Evolutionary conservation across 1,140 invertebrate genomes (phyloP).

Genomic region (Diorhabda sublineata): DNA sequence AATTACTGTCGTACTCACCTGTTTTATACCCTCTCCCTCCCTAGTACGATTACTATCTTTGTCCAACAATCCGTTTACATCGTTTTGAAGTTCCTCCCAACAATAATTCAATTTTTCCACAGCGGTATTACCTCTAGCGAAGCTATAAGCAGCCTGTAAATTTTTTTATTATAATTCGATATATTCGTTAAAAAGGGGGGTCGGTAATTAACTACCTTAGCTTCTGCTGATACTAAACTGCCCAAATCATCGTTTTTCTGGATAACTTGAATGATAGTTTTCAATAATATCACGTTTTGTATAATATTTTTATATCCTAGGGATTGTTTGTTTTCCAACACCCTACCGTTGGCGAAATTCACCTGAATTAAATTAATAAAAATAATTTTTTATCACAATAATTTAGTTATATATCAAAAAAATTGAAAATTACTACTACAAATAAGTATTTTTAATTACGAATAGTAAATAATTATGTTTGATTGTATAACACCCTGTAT

Average conservation of each 20-base stretch:
- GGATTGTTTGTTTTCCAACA: slow-evolving; percentile 80
- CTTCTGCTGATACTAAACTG: slow-evolving; percentile 44
- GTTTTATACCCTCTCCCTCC: slow-evolving; percentile 49
- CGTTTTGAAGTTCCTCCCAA: slow-evolving; percentile 68
- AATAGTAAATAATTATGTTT: too few species aligned
- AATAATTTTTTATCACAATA: not conserved
- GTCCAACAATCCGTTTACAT: slow-evolving; percentile 66
- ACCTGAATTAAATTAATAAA: slow-evolving; percentile 29
- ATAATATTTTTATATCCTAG: slow-evolving; percentile 67
- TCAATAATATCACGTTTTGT: slow-evolving; percentile 57
- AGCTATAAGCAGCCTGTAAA: slow-evolving; percentile 52
- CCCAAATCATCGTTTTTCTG: slow-evolving; percentile 46
- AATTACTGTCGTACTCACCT: slow-evolving; percentile 36
- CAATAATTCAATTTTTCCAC: slow-evolving; percentile 69
- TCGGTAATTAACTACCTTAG: slow-evolving; percentile 30
- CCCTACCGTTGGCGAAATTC: slow-evolving; percentile 63
- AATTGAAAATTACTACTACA: too few species aligned
- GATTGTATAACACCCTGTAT: too few species aligned
- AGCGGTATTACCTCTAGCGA: slow-evolving; percentile 56
- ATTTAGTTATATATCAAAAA: too few species aligned
- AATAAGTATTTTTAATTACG: too few species aligned
- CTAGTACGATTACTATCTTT: slow-evolving; percentile 52
- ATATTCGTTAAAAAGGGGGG: too few species aligned
- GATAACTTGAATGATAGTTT: slow-evolving; percentile 62
- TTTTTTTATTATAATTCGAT: not conserved